phyloP scores from a whole-genome alignment of 2,113 vertebrate species.

The Meleagris gallopavo region DNA sequence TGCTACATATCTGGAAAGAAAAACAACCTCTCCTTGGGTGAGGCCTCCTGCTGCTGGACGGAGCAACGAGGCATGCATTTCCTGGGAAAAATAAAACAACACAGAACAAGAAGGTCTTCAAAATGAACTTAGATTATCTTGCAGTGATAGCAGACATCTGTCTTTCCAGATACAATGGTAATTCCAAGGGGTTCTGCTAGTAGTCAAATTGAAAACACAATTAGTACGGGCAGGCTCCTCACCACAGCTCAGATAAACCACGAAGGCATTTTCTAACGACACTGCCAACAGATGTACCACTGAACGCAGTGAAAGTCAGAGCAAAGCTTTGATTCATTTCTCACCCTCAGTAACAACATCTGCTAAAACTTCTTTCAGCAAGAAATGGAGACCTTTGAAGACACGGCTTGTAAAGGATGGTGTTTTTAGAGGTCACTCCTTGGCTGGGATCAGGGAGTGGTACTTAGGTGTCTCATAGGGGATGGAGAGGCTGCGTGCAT shows the following conservation, averaged over 20 bases:
- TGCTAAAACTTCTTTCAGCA: neutral
- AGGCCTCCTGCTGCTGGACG: neutral
- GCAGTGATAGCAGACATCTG: neutral
- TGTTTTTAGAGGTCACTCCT: neutral
- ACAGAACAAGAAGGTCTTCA: neutral
- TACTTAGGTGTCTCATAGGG: neutral
- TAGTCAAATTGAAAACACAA: neutral
- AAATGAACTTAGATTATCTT: neutral
- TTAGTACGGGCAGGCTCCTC: neutral
- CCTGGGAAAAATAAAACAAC: neutral
- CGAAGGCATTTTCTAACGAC: neutral
- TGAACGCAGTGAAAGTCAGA: neutral
- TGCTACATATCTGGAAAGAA: neutral
- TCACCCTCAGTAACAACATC: neutral
- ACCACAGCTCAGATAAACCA: neutral
- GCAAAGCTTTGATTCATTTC: neutral
- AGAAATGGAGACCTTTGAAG: neutral
- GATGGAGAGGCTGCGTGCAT: fast-evolving
- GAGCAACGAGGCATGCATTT: neutral
- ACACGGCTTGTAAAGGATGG: neutral
- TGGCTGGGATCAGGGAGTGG: neutral
- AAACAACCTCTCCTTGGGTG: neutral
- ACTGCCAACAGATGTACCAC: neutral
- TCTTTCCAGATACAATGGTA: neutral
- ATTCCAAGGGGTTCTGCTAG: neutral